A percentile compares a stretch with the other conserved stretches of the same genome.
These are phyloP conservation scores for Gephyroberyx darwinii DNA, from an alignment of 2,797 vertebrate species.

Conservation along the genomic window DNA sequence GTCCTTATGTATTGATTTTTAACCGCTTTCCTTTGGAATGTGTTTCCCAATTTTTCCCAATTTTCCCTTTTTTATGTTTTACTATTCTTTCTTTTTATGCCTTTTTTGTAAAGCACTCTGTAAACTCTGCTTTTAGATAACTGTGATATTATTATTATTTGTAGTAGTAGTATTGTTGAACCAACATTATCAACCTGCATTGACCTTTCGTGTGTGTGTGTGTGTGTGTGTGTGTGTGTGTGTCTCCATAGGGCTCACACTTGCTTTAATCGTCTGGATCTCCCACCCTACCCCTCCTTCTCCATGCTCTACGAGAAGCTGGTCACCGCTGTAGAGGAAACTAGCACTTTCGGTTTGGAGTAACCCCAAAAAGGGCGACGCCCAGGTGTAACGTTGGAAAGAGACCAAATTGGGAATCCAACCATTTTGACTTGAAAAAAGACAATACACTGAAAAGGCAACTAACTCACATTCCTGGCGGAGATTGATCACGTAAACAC, in stretches of 20 bases:
- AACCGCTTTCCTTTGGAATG: too few species aligned
- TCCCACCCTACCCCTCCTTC: slow-evolving; percentile 96
- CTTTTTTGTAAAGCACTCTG: neutral
- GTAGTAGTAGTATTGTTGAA: too few species aligned
- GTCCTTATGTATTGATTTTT: too few species aligned
- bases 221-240: slow-evolving; percentile 14
- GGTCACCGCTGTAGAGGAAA: slow-evolving; percentile 96
- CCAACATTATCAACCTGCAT: too few species aligned
- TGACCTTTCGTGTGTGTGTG: neutral
- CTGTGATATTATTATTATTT: neutral
- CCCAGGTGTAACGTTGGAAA: slow-evolving; percentile 22
- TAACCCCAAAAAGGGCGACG: slow-evolving; percentile 65
- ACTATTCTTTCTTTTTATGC: neutral
- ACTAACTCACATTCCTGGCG: slow-evolving; percentile 38
- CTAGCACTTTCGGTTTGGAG: slow-evolving; percentile 97
- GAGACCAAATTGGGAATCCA: slow-evolving; percentile 29
- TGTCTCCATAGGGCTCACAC: slow-evolving; percentile 90
- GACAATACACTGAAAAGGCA: slow-evolving; percentile 63
- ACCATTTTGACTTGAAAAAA: slow-evolving; percentile 44
- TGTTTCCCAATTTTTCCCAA: too few species aligned
- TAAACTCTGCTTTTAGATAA: too few species aligned
- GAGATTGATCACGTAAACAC: slow-evolving; percentile 37
- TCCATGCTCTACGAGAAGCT: slow-evolving; percentile 98
- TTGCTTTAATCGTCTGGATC: slow-evolving; percentile 97
- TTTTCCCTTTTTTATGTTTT: neutral